Evolutionary conservation across 2,797 vertebrate species (phyloP), one percentile per base, ranked within the genome.

Genomic region (Mionectes olivaceus): DNA sequence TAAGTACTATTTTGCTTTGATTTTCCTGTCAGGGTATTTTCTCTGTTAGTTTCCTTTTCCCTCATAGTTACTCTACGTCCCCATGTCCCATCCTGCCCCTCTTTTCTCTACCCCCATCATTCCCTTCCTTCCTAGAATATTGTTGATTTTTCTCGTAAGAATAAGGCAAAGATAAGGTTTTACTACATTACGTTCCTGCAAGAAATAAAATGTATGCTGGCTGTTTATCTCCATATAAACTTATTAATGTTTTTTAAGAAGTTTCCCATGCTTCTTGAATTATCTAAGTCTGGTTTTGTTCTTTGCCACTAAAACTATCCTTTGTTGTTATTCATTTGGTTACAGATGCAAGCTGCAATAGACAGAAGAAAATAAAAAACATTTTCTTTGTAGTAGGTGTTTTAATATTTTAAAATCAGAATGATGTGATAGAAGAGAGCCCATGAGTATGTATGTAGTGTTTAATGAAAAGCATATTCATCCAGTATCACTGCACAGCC

Each of bases 1-100:
- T 99, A 99, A 99, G 99, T 99, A 98, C 89, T 50, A 18, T 78
- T 90, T 95, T 87, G 44, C 68, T 95, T 95, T 95, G 30, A 8
- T 84, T 96, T 87, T 93, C 44, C 50, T 85, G 30, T 74, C 30
- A n/a, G 83, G 19, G 27, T 67, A 39, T 61, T 55, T 68, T 70
- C 25, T 53, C 5, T 82, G 18, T 61, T 55, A 75, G 53, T 49
- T 87, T 71, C 12, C 24, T 37, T 79, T 19, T 89, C 27, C 9
- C 7, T 75, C 13, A 7, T n/a, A 55, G 49, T 19, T 25, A 61
- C 11, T 73, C 4, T 43, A 43, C 50, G 30, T 59, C 47, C 39
- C n/a, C 1, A 0, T 28, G 46, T 70, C 43, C 24, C 2, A 1
- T 68, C 37, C 41, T 75, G 25, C 7, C 7, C 3, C 15, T 87